These are phyloP conservation scores for Pangasius djambal DNA, from an alignment of 2,797 vertebrate genomes.

Conservation along the genomic window DNA sequence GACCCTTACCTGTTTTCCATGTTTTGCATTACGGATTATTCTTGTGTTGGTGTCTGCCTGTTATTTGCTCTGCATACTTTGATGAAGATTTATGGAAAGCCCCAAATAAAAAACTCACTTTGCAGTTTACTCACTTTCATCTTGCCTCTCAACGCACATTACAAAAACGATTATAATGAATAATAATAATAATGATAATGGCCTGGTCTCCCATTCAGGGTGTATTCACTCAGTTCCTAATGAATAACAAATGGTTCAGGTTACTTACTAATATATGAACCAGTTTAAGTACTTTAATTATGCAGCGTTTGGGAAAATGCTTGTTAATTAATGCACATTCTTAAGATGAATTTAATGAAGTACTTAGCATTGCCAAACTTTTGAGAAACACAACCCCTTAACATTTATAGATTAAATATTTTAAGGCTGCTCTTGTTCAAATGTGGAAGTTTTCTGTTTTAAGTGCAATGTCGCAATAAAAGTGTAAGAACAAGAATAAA, in stretches of 20 bases:
- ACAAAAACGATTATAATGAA: background rate
- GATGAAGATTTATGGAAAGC: background rate
- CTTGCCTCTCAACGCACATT: background rate
- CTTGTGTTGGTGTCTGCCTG: background rate
- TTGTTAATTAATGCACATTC: background rate
- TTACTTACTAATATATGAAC: background rate
- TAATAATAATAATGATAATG: slow-evolving; percentile 4
- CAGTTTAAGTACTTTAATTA: background rate
- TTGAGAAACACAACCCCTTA: background rate
- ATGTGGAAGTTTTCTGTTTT: background rate
- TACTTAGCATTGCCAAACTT: background rate
- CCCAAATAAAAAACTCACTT: background rate
- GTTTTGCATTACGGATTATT: background rate
- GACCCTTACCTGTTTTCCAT: background rate
- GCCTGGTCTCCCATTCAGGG: background rate
- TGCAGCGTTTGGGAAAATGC: background rate
- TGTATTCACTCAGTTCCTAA: background rate
- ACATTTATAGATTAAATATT: background rate
- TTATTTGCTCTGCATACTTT: background rate
- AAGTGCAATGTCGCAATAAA: background rate
- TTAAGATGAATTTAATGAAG: background rate
- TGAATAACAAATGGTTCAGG: background rate
- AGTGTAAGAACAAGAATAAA: background rate
- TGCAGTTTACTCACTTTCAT: background rate
- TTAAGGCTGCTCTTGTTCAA: background rate